Conservation (phyloP, 2,113 vertebrate genomes). For the Hiodon tergisus region DNA sequence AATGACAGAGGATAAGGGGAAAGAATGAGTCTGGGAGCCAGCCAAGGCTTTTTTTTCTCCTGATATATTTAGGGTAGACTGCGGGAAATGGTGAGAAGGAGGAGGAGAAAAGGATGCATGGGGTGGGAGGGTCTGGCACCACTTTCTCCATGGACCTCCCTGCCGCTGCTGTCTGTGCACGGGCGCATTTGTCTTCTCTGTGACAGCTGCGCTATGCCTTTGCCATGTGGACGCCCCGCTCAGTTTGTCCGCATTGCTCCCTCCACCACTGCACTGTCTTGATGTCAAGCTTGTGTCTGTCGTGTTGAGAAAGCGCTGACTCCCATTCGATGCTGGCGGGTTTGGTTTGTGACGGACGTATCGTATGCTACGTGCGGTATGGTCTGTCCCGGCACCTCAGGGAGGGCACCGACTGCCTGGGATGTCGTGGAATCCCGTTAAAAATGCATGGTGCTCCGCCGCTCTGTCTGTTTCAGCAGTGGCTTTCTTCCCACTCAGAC, state of each 20-base stretch:
- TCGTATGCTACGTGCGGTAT: too few species aligned
- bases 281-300: too few species aligned
- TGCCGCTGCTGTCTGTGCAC: background rate
- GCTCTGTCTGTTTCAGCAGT: background rate
- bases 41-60: background rate
- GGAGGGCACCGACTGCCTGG: background rate
- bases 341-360: too few species aligned
- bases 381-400: background rate
- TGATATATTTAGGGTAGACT: slow-evolving; percentile 12
- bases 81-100: background rate
- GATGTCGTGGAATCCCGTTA: background rate
- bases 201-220: too few species aligned
- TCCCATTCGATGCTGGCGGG: too few species aligned
- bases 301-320: too few species aligned
- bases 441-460: background rate
- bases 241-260: too few species aligned
- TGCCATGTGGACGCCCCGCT: too few species aligned
- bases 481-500: background rate
- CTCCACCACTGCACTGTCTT: too few species aligned
- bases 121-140: background rate
- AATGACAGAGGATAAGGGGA: too few species aligned
- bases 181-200: too few species aligned
- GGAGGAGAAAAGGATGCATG: background rate
- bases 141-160: background rate
- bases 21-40: too few species aligned